Base-by-base conservation (phyloP, 1,140 invertebrate species). In the Bombus pyrosoma region DNA sequence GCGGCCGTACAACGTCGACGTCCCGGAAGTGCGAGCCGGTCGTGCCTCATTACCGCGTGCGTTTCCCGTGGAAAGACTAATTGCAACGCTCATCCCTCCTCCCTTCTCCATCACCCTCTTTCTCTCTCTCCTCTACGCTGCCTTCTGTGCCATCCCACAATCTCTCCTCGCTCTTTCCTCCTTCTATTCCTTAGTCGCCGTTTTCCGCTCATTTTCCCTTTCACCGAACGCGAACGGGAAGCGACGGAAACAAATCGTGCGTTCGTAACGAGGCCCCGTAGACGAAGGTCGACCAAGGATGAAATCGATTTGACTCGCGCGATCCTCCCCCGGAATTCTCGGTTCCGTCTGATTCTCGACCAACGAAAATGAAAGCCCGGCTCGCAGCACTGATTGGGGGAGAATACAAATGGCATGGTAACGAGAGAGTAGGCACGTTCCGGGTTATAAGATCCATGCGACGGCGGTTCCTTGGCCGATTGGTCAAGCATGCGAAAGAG, bases 1-100 rank as follows among this genome's bases (percentile, higher is more conserved):
- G 9, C 47, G 57, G 28, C 25, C 59, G 34, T 8, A 64, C 69
- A 81, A 83, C 68, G 59, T 47, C 71, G 79, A 90, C 76, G 83
- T 89, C 74, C 89, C 90, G 91, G 90, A 92, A 92, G 87, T 75
- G 88, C 68, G 83, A 85, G 86, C 77, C 86, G 74, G 86, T 89
- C 87, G 87, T 87, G 86, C 87, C 89, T 92, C 89, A 90, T 93
- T 92, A 91, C 87, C 86, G 72, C 86, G 86, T 85, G 90, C 90
- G 87, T 93, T 92, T 91, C 92, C 89, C 91, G 89, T 92, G 84
- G 71, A 89, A 75, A 88, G 86, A 91, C 89, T 92, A 92, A 93
- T 92, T 91, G 89, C 91, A 81, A 83, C 81, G 68, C 77, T 80
- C 79, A 43, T 71, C 41, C 69, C 68, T 37, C 71, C 28, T 47